phyloP scores from a whole-genome alignment of 2,888 invertebrate species.

The Germaria angustata region DNA sequence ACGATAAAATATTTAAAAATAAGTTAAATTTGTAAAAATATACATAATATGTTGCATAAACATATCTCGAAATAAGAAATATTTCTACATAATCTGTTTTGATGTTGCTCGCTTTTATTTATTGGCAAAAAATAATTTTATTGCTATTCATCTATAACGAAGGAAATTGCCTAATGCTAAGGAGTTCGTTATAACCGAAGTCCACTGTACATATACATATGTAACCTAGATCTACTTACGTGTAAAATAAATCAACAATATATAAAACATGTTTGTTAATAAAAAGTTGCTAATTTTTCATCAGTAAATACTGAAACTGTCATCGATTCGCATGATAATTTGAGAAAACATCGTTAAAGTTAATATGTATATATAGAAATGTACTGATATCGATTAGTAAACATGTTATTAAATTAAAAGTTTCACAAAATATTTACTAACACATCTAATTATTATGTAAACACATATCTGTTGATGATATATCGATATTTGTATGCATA shows the following conservation, averaged over 20 bases:
- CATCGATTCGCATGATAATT: slow-evolving; percentile 1
- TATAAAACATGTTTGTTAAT: not conserved
- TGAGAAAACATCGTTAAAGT: not conserved
- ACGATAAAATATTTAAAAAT: too few relatives aligned
- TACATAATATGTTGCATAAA: too few relatives aligned
- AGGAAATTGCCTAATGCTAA: too few relatives aligned
- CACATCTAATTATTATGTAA: not conserved
- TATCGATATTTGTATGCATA: not conserved
- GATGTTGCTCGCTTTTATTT: too few relatives aligned
- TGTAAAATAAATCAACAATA: not conserved
- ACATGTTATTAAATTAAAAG: slow-evolving; percentile 17
- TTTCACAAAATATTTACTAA: slow-evolving; percentile 2
- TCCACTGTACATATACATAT: too few relatives aligned
- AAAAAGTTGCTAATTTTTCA: slow-evolving; percentile 20
- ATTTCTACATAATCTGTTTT: too few relatives aligned
- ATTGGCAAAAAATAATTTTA: too few relatives aligned
- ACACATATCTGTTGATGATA: not conserved
- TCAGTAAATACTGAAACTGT: not conserved
- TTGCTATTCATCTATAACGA: too few relatives aligned
- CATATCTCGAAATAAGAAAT: too few relatives aligned
- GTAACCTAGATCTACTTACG: too few relatives aligned
- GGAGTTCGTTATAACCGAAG: too few relatives aligned
- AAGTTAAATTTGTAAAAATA: too few relatives aligned
- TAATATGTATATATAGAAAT: not conserved
- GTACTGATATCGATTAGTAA: slow-evolving; percentile 6